Conservation (phyloP, 2,797 vertebrate species). For the Scleropages formosus region DNA sequence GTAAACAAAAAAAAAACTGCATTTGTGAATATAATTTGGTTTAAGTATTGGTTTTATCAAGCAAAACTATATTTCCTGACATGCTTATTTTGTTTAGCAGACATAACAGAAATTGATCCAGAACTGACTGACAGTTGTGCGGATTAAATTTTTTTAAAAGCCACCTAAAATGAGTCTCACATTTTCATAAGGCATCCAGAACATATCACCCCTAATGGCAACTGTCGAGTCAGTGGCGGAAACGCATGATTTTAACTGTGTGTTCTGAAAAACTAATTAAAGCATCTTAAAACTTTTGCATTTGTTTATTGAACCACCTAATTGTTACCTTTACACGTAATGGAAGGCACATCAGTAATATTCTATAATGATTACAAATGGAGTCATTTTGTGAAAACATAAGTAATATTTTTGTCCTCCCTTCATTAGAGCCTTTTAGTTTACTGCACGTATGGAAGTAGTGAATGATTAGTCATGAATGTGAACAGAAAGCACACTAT, state of each 20-base stretch:
- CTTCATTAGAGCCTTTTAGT: neutral
- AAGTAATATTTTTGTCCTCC: too few species aligned
- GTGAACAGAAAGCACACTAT: slow-evolving; percentile 10
- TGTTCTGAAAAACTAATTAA: slow-evolving; percentile 4
- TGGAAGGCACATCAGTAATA: neutral
- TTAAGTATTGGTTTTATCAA: too few species aligned
- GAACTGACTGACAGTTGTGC: too few species aligned
- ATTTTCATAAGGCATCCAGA: neutral
- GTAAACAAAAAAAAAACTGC: too few species aligned
- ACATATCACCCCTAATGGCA: neutral
- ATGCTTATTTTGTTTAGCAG: too few species aligned
- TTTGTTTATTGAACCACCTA: neutral
- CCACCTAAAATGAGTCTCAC: too few species aligned
- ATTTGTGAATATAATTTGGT: too few species aligned
- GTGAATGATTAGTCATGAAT: slow-evolving; percentile 7
- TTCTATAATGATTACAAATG: neutral
- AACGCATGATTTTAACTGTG: neutral
- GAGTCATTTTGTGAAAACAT: too few species aligned
- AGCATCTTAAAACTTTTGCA: neutral
- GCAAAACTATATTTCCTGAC: too few species aligned
- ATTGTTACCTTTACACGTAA: neutral
- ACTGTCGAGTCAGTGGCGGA: neutral
- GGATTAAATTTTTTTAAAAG: too few species aligned
- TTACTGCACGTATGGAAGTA: neutral
- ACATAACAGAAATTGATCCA: too few species aligned